A percentile compares a stretch with the other conserved stretches of the same genome.
phyloP scores from a whole-genome alignment of 1,140 invertebrate genomes.

The Lepidurus arcticus region DNA sequence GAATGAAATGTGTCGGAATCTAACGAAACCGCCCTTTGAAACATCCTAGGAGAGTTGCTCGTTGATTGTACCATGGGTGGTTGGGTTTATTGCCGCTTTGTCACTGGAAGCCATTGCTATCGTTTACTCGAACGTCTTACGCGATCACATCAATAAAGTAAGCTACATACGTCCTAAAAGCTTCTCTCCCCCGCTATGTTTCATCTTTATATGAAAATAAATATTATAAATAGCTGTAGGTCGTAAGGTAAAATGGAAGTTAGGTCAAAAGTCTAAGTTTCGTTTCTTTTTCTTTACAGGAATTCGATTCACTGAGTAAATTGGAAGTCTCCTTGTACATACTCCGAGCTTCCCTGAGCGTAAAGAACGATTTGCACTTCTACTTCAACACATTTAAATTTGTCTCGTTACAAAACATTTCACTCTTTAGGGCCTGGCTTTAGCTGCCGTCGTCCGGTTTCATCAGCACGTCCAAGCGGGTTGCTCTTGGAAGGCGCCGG shows the following conservation, averaged over 20 bases:
- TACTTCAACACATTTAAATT: neutral
- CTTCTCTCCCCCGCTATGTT: neutral
- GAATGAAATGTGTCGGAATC: neutral
- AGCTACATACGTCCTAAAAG: constrained; percentile 39
- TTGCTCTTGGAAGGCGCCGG: constrained; percentile 1
- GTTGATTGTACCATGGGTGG: constrained; percentile 63
- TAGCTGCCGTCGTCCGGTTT: constrained; percentile 11
- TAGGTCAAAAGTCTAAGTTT: constrained; percentile 20
- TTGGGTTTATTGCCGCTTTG: constrained; percentile 67
- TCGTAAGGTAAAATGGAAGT: neutral
- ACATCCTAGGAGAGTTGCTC: constrained; percentile 59
- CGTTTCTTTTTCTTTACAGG: constrained; percentile 52
- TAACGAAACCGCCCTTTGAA: constrained; percentile 30
- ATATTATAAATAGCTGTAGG: neutral
- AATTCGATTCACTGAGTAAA: constrained; percentile 67
- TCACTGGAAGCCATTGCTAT: constrained; percentile 65
- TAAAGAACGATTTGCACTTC: neutral
- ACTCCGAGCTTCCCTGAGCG: neutral
- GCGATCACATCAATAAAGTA: constrained; percentile 69
- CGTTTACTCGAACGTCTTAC: constrained; percentile 67
- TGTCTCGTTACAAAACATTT: neutral
- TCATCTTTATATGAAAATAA: neutral
- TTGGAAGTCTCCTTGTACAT: constrained; percentile 55
- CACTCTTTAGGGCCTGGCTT: neutral
- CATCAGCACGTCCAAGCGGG: constrained; percentile 4